phyloP scores from a whole-genome alignment of 2,113 vertebrate species.

The Meriones unguiculatus region DNA sequence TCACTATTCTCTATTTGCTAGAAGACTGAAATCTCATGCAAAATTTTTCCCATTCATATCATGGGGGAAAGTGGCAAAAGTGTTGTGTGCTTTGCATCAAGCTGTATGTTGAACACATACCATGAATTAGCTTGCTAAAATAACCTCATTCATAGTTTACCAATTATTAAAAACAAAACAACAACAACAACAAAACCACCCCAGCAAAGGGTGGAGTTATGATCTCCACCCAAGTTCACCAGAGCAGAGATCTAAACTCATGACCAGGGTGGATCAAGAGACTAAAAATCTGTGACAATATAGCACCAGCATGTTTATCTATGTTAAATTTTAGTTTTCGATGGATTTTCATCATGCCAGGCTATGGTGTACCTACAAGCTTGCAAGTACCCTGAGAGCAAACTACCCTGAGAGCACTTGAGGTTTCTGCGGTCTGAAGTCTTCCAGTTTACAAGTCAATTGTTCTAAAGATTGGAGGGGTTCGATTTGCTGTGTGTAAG shows the following conservation, averaged over 20 bases:
- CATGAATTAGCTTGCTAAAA: not conserved
- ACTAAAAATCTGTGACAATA: not conserved
- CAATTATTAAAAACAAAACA: not conserved
- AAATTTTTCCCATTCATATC: not conserved
- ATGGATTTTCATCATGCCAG: not conserved
- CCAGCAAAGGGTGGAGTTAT: not conserved
- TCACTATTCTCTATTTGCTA: not conserved
- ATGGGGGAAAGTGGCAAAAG: not conserved
- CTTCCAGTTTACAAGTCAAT: not conserved
- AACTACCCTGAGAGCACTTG: not conserved
- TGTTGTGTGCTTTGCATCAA: not conserved
- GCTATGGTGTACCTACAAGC: not conserved
- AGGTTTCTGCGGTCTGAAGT: not conserved
- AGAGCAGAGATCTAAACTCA: not conserved
- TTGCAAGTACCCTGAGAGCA: not conserved
- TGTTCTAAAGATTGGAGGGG: not conserved
- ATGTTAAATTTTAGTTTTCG: not conserved
- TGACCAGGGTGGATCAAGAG: too few relatives aligned
- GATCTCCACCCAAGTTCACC: not conserved
- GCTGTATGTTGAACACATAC: not conserved
- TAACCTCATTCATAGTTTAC: not conserved
- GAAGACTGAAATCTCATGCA: not conserved
- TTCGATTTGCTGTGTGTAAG: not conserved
- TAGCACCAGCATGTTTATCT: too few relatives aligned
- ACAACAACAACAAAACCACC: too few relatives aligned